Conservation (phyloP, 2,113 vertebrate genomes). For the Stegostoma tigrinum region DNA sequence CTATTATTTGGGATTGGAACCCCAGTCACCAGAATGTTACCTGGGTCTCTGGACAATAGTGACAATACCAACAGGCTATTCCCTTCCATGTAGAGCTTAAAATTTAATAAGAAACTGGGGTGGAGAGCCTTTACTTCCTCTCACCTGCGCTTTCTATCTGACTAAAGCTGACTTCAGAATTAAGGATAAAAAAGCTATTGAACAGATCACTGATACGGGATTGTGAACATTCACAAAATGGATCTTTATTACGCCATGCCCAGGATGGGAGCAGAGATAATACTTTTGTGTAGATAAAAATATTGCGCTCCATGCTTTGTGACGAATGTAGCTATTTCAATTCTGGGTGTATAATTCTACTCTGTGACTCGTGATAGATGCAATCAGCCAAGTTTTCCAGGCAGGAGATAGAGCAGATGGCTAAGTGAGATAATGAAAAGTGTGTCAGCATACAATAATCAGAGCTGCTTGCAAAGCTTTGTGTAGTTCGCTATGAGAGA, state of each 20-base stretch:
- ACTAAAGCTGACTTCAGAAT: neutral
- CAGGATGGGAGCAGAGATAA: neutral
- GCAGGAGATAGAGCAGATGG: conserved; percentile 12
- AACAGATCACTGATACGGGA: neutral
- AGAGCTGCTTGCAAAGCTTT: conserved; percentile 1
- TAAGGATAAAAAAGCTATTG: neutral
- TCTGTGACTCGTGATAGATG: neutral
- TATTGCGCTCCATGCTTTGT: neutral
- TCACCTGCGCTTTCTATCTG: neutral
- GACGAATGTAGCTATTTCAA: neutral
- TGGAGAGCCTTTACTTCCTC: neutral
- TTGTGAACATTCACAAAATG: neutral
- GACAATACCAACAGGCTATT: no score
- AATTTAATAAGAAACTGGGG: neutral
- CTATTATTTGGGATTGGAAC: no score
- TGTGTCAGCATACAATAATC: conserved; percentile 1
- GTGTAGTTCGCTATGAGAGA: neutral
- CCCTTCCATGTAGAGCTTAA: no score
- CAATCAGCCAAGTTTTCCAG: neutral
- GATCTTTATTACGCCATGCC: neutral
- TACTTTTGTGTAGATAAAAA: no score
- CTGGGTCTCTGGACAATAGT: no score
- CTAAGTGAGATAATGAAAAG: neutral
- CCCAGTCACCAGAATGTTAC: no score
- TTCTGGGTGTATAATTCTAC: neutral